Conservation (phyloP, 1,140 invertebrate genomes). For the Mactra quadrangularis region DNA sequence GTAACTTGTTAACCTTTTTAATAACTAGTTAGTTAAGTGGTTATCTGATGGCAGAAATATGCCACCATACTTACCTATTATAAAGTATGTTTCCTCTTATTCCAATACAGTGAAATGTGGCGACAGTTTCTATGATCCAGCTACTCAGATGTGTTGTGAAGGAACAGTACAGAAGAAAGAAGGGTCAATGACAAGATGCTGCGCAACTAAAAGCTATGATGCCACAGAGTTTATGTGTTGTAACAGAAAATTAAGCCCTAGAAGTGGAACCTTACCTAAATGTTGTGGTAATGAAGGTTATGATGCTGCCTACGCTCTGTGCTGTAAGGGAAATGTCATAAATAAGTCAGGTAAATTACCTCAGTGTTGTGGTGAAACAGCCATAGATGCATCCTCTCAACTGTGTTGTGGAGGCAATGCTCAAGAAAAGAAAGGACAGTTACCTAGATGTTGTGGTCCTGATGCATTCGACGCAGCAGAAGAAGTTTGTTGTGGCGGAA, state of each 20-base stretch:
- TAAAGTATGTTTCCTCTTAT: too few species aligned
- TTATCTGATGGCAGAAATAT: too few species aligned
- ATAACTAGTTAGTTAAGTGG: too few species aligned
- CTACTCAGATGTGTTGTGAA: conserved; percentile 51
- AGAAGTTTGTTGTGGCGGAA: conserved; percentile 44
- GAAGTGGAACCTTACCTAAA: conserved; percentile 47
- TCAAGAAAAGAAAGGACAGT: conserved; percentile 40
- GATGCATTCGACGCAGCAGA: conserved; percentile 32
- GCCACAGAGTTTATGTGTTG: conserved; percentile 42
- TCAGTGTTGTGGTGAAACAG: conserved; percentile 42
- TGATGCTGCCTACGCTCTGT: conserved; percentile 46
- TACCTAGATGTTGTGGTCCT: conserved; percentile 45
- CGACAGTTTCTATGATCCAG: conserved; percentile 15
- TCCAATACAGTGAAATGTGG: conserved; percentile 45
- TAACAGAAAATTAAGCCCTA: conserved; percentile 18
- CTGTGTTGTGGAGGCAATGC: conserved; percentile 43
- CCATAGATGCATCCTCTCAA: conserved; percentile 38
- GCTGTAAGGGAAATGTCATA: conserved; percentile 35
- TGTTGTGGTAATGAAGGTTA: conserved; percentile 40
- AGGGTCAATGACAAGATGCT: conserved; percentile 51
- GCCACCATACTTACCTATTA: too few species aligned
- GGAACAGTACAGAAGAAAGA: conserved; percentile 17
- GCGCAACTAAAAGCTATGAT: conserved; percentile 27
- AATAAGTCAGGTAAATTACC: conserved; percentile 54
- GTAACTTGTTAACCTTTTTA: too few species aligned